phyloP scores from a whole-genome alignment of 1,140 invertebrate genomes.

The Drosophila miranda region DNA sequence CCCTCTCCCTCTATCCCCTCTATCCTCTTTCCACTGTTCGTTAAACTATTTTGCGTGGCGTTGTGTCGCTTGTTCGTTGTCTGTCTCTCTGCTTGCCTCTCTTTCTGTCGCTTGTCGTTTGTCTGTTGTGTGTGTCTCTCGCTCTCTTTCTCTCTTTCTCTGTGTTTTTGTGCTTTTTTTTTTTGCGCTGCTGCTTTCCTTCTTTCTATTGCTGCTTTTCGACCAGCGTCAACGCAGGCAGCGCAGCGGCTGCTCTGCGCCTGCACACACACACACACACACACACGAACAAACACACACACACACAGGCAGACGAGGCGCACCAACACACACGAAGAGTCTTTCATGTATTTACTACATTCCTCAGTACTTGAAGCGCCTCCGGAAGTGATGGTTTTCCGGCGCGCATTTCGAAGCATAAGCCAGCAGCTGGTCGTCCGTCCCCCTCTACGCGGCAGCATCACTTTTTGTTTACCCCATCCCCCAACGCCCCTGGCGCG shows the following conservation, averaged over 20 bases:
- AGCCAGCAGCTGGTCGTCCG: constrained; percentile 27
- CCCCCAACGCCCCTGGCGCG: too few species aligned
- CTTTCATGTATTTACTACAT: constrained; percentile 72
- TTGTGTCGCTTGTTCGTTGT: too few species aligned
- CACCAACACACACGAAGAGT: constrained; percentile 48
- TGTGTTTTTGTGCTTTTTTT: constrained; percentile 42
- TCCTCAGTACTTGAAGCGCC: constrained; percentile 81
- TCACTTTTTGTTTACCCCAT: too few species aligned
- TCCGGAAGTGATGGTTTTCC: constrained; percentile 81
- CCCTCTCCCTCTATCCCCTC: constrained; percentile 3
- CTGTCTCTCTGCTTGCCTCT: constrained; percentile 1
- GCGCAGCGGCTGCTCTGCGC: constrained; percentile 36
- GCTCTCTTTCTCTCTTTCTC: constrained; percentile 44
- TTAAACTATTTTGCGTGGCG: too few species aligned
- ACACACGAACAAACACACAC: constrained; percentile 15
- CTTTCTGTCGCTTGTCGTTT: constrained; percentile 17
- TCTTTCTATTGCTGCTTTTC: constrained; percentile 51
- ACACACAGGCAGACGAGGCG: constrained; percentile 2
- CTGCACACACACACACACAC: constrained; percentile 32
- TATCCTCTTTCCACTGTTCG: not conserved
- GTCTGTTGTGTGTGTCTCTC: constrained; percentile 23
- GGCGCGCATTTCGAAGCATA: constrained; percentile 53
- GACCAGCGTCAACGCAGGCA: constrained; percentile 25
- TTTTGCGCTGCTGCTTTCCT: constrained; percentile 50
- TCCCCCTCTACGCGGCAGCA: too few species aligned